Evolutionary conservation across 2,888 invertebrate species (phyloP).

Genomic region (Lycia hirtaria): DNA sequence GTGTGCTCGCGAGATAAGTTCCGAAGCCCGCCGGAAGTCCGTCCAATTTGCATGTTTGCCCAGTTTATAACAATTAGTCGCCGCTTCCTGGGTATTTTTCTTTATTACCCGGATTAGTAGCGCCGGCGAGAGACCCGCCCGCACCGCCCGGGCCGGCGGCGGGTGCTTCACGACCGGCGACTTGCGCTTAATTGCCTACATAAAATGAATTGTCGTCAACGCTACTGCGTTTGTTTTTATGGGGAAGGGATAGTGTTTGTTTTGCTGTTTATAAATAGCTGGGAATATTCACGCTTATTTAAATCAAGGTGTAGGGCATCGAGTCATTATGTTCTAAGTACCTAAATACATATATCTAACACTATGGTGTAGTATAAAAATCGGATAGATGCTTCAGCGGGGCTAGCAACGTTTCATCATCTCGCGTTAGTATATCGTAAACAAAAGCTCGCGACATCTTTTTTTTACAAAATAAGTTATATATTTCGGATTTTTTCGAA

Average conservation of each 20-base stretch:
- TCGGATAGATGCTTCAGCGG: too few species aligned
- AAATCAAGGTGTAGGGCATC: not conserved
- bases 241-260: constrained; percentile 23
- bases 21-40: constrained; percentile 69
- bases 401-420: too few species aligned
- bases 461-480: too few species aligned
- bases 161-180: constrained; percentile 45
- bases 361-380: too few species aligned
- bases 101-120: constrained; percentile 79
- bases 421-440: too few species aligned
- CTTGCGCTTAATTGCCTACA: constrained; percentile 69
- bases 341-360: not conserved
- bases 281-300: not conserved
- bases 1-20: constrained; percentile 49
- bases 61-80: constrained; percentile 82
- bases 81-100: constrained; percentile 76
- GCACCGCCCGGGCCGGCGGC: constrained; percentile 27
- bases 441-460: too few species aligned
- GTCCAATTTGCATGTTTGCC: constrained; percentile 79
- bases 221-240: constrained; percentile 50
- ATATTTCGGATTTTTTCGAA: too few species aligned
- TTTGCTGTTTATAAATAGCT: constrained; percentile 4
- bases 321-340: not conserved
- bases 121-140: constrained; percentile 39
- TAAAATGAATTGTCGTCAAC: constrained; percentile 58